These are phyloP conservation scores for Myiopsitta monachus DNA, from an alignment of 2,113 vertebrate species.

Conservation along the genomic window DNA sequence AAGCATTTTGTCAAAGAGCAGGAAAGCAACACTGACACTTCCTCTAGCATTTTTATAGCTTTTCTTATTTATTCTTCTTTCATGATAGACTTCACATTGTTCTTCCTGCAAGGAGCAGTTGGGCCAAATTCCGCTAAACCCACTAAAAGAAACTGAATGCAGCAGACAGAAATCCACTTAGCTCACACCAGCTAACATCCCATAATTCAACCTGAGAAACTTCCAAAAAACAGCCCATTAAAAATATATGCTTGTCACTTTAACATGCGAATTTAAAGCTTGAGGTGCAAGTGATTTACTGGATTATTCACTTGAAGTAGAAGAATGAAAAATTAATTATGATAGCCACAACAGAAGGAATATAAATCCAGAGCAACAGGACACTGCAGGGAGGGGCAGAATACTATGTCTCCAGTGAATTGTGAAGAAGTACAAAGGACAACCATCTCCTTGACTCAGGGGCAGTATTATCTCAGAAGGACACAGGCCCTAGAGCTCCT, in stretches of 20 bases:
- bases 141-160: neutral
- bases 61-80: neutral
- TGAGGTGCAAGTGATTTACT: neutral
- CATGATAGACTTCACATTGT: neutral
- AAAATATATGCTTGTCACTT: conserved; percentile 2
- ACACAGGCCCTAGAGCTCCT: neutral
- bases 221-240: neutral
- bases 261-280: neutral
- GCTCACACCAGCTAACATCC: neutral
- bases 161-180: neutral
- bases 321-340: conserved; percentile 31
- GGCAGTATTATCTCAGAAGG: conserved; percentile 43
- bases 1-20: neutral
- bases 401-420: neutral
- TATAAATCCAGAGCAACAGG: conserved; percentile 17
- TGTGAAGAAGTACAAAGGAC: conserved; percentile 45
- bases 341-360: neutral
- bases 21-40: neutral
- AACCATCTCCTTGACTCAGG: neutral
- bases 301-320: neutral
- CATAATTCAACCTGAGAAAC: neutral
- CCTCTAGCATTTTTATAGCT: neutral
- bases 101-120: neutral
- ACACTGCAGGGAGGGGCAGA: neutral
- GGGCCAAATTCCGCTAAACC: neutral